Conservation (phyloP, 2,113 vertebrate species). For the Tragelaphus buxtoni region DNA sequence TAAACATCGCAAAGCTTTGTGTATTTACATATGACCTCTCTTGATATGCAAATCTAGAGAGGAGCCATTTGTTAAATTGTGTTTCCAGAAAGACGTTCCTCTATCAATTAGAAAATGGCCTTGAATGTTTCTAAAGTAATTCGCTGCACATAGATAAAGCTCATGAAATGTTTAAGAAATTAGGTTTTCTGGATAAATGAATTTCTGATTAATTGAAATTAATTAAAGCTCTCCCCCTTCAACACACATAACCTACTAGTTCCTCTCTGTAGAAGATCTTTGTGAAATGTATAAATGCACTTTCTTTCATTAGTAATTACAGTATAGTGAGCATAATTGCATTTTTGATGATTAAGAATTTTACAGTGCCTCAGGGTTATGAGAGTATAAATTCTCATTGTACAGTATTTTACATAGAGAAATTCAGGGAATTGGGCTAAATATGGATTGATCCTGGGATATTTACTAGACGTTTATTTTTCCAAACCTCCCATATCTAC, state of each 20-base stretch:
- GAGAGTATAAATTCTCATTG: slow-evolving; percentile 64
- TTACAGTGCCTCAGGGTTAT: slow-evolving; percentile 68
- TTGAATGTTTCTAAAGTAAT: not conserved
- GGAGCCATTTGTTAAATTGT: slow-evolving; percentile 25
- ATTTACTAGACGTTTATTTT: slow-evolving; percentile 39
- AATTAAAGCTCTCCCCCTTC: slow-evolving; percentile 53
- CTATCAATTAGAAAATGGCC: slow-evolving; percentile 10
- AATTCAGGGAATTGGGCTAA: slow-evolving; percentile 33
- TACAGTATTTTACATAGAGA: slow-evolving; percentile 48
- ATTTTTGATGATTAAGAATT: slow-evolving; percentile 75
- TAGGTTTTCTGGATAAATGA: slow-evolving; percentile 51
- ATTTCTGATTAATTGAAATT: slow-evolving; percentile 73
- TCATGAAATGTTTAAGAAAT: slow-evolving; percentile 40
- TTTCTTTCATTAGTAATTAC: slow-evolving; percentile 70
- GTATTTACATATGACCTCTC: not conserved
- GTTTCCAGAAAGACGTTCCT: not conserved
- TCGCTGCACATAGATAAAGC: not conserved
- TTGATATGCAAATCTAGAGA: slow-evolving; percentile 1
- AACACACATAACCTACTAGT: not conserved
- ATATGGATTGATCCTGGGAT: slow-evolving; percentile 26
- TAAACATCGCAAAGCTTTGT: not conserved
- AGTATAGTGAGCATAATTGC: slow-evolving; percentile 71
- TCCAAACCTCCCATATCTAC: not conserved
- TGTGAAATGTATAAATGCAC: slow-evolving; percentile 65
- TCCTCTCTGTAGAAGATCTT: slow-evolving; percentile 57